phyloP scores from a whole-genome alignment of 2,113 vertebrate species.

The Scopus umbretta region DNA sequence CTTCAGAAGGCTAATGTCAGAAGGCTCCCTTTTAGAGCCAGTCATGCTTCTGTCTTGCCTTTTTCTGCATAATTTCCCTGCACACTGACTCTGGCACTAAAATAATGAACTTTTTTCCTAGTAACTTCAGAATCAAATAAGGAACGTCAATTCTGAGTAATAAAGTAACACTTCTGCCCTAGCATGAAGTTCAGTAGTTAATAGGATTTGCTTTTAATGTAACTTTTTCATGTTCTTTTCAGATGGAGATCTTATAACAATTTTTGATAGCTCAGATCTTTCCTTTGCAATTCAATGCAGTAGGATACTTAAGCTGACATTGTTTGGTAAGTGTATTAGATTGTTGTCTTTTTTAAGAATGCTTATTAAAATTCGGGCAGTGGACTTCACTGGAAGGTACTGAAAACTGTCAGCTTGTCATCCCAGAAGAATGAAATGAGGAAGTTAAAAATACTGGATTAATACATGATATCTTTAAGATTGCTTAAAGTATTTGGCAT shows the following conservation, averaged over 20 bases:
- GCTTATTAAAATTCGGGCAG: neutral
- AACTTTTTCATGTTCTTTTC: slow-evolving; percentile 26
- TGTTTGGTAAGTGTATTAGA: slow-evolving; percentile 85
- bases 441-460: neutral
- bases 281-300: slow-evolving; percentile 99
- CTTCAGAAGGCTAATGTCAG: neutral
- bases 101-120: neutral
- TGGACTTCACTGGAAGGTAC: neutral
- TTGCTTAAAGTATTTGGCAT: neutral
- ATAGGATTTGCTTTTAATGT: neutral
- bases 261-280: slow-evolving; percentile 99
- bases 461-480: neutral
- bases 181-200: neutral
- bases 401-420: neutral
- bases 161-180: neutral
- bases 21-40: neutral
- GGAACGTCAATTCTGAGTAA: neutral
- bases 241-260: slow-evolving; percentile 99
- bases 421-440: neutral
- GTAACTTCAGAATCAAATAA: neutral
- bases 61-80: neutral
- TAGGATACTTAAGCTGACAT: slow-evolving; percentile 97
- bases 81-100: neutral
- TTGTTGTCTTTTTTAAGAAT: neutral
- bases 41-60: neutral